A percentile compares a stretch with the other conserved stretches of the same genome.
phyloP scores from a whole-genome alignment of 53 echinoderm and acorn worm genomes.

The Hippasteria phrygiana region DNA sequence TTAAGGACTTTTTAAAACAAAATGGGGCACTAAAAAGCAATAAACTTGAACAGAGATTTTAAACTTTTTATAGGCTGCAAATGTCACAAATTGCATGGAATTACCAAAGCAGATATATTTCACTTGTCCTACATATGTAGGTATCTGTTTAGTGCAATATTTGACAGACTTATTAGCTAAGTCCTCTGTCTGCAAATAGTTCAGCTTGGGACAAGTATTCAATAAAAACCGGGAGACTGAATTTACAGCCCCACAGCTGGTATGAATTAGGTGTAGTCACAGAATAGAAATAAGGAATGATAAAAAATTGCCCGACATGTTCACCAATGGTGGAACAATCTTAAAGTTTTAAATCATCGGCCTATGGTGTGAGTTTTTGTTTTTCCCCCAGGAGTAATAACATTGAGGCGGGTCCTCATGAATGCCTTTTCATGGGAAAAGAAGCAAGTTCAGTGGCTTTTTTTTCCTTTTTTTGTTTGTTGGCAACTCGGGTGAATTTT shows the following conservation, averaged over 20 bases:
- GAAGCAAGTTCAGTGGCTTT: slow-evolving; percentile 28
- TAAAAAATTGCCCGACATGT: neutral
- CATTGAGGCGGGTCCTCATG: neutral
- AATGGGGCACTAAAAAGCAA: no score
- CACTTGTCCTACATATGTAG: neutral
- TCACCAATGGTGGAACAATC: neutral
- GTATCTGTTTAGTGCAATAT: slow-evolving; percentile 33
- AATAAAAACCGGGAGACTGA: slow-evolving; percentile 1
- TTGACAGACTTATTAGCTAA: slow-evolving; percentile 35
- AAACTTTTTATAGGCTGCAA: no score
- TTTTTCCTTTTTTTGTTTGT: neutral
- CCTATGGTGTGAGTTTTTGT: neutral
- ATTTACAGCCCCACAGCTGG: slow-evolving; percentile 27
- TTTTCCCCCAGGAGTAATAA: slow-evolving; percentile 16
- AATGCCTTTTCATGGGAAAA: slow-evolving; percentile 4
- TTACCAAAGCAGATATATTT: no score
- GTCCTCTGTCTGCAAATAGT: slow-evolving; percentile 6
- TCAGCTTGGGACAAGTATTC: slow-evolving; percentile 26
- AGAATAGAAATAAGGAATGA: neutral
- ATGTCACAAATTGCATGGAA: no score
- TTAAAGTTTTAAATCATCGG: slow-evolving; percentile 10
- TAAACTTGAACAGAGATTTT: no score
- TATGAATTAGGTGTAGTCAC: neutral
- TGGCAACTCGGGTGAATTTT: neutral
- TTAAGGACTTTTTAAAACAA: no score